These are phyloP conservation scores for Puntigrus tetrazona DNA, from an alignment of 2,113 vertebrate species.

Conservation along the genomic window DNA sequence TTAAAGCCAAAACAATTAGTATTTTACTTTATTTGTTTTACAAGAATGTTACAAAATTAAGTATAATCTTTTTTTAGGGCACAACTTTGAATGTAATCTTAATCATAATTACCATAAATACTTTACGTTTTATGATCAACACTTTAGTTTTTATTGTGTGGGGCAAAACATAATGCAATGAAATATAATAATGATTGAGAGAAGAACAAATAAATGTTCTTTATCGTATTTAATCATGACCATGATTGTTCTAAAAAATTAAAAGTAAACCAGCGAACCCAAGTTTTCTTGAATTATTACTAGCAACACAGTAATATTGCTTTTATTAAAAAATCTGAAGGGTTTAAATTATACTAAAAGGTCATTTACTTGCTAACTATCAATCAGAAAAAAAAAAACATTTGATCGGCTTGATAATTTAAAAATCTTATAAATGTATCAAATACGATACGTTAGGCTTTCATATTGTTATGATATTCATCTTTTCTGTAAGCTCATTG, in stretches of 20 bases:
- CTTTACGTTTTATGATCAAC: not conserved
- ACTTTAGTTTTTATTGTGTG: not conserved
- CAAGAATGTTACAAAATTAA: not conserved
- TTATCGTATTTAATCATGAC: not conserved
- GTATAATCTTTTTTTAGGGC: not conserved
- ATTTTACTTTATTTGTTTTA: no score
- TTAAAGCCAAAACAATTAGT: no score
- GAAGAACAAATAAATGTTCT: not conserved
- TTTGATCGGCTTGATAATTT: not conserved
- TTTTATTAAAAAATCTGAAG: not conserved
- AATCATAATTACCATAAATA: not conserved
- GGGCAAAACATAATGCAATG: not conserved
- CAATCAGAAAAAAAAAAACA: not conserved
- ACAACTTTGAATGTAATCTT: no score
- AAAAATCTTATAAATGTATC: not conserved
- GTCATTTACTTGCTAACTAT: not conserved
- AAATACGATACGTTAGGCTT: not conserved
- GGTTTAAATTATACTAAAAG: not conserved
- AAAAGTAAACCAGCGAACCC: not conserved
- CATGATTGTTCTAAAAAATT: not conserved
- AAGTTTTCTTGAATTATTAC: not conserved
- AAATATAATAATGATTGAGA: not conserved
- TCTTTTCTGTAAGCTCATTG: not conserved
- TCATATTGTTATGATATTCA: not conserved
- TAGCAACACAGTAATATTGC: not conserved